Base-by-base conservation (phyloP, 2,888 invertebrate species). In the Galerucella nymphaeae region DNA sequence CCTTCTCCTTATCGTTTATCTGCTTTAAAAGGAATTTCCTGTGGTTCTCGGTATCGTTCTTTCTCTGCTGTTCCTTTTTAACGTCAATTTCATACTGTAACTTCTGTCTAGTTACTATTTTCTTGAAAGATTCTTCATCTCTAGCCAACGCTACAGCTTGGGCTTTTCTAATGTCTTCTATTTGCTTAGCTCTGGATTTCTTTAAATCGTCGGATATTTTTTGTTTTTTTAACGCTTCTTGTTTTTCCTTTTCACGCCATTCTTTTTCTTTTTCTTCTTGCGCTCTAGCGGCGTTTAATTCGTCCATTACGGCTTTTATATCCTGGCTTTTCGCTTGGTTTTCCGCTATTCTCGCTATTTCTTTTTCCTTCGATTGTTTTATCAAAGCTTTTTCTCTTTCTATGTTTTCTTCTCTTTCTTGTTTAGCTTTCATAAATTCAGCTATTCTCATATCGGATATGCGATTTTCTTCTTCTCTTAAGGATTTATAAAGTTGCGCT, bases 1-100 rank as follows among this genome's bases (percentile, higher is more conserved):
- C 89, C 9, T 89, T 88, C 82, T 93, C 93, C 79, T 92, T 93
- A 76, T 92, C 90, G 80, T 92, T 91, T 63, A 93, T 91, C 85
- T 93, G 92, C 77, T 90, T 90, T 84, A 93, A 88, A 64, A 93
- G 90, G 79, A 89, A 91, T 72, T 88, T 89, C 1, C 92, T 88
- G 78, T 93, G 90, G 23, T 87, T 83, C 58, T 89, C 87, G 0
- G 90, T 85, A 57, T 88, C 86, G 0, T 88, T 82, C 23, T 82
- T 83, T 70, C 85, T 85, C 71, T 83, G 81, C 20, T 84, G 82
- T 18, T 81, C 81, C 74, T 87, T 89, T 84, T 88, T 86, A 78
- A 82, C 57, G 14, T 86, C 86, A 70, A 83, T 84, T 66, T 83
- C 79, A 68, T 80, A 83, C 2, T 80, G 73, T 70, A 83, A 87